Base-by-base conservation (phyloP, 2,797 vertebrate species). In the Microchirus variegatus region DNA sequence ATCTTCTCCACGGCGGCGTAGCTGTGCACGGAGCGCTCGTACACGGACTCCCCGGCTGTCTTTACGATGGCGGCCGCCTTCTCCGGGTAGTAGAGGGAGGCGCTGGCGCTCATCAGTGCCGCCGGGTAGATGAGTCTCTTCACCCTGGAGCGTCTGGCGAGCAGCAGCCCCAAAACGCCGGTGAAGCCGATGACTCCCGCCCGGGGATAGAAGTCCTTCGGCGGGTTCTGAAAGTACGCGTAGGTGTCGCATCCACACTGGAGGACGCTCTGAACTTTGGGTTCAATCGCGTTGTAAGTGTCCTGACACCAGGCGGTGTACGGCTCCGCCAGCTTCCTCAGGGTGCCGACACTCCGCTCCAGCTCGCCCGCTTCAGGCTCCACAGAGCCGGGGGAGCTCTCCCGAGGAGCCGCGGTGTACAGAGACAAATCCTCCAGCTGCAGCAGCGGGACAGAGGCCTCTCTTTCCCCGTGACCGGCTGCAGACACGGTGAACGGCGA, bases 41-140 rank as follows among this genome's bases (percentile, higher is more conserved):
- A 98, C 8, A 95, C 66, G 0, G 89, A 82, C 40, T 95, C 94
- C 19, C 95, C 94, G 63, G 91, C 85, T 37, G 90, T 85, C 94
- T 74, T 91, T 0, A 83, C 82, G 18, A 92, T 50, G 35, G 42
- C 67, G 22, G 84, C 94, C 0, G 95, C 95, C 70, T 93, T 87
- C 58, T 96, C 94, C 63, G 97, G 97, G 79, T 98, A 99, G 86
- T 99, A 99, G 47, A 98, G 63, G 44, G 96, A 94, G 3, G 94
- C 79, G 69, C 91, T 90, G 2, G 96, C 54, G 57, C 93, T 77
- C 93, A 98, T 82, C 62, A 98, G 92, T 61, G 81, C 90, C 17
- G 86, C 64, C 0, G 97, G 96, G 71, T 97, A 99, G 31, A 96
- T 5, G n/a, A 97, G 38, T 84, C 85, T 95, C 88, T 96, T 99